Percentiles rank a stretch among this genome's conserved stretches.
Conservation (phyloP, 1,140 invertebrate genomes). For the Heliconius melpomene region DNA sequence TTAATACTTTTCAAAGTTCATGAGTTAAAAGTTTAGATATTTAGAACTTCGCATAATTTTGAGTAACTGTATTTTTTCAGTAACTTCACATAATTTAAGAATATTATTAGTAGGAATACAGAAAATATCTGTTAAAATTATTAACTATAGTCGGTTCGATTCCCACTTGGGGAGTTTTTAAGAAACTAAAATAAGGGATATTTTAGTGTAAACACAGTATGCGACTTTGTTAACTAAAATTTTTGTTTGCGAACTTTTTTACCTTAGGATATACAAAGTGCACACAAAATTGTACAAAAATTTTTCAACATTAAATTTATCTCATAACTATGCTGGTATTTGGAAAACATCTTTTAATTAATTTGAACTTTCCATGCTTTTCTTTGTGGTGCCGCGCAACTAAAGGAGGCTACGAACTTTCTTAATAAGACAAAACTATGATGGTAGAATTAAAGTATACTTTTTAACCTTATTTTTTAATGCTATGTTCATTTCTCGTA, state of each 20-base stretch:
- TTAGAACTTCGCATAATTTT: too few relatives aligned
- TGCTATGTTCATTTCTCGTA: background rate
- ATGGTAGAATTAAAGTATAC: background rate
- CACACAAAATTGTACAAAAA: background rate
- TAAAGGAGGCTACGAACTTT: conserved; percentile 16
- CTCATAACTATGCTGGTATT: conserved; percentile 5
- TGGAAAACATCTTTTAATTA: conserved; percentile 18
- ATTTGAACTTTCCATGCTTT: conserved; percentile 15
- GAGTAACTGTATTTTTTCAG: too few relatives aligned
- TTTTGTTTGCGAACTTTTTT: background rate
- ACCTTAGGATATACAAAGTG: background rate
- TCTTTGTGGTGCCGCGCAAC: conserved; percentile 13
- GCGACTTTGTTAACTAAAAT: background rate
- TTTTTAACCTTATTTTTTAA: conserved; percentile 6
- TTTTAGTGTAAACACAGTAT: too few relatives aligned
- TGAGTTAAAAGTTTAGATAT: too few relatives aligned
- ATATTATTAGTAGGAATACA: too few relatives aligned
- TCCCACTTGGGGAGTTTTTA: too few relatives aligned
- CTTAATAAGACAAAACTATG: conserved; percentile 20
- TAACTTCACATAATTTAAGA: too few relatives aligned
- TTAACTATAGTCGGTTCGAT: too few relatives aligned
- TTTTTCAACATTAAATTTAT: background rate
- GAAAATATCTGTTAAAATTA: too few relatives aligned
- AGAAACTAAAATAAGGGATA: too few relatives aligned
- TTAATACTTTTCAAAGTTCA: too few relatives aligned